A percentile compares a stretch with the other conserved stretches of the same genome.
These are phyloP conservation scores for Epizoanthus scotinus DNA, from an alignment of 92 coral and sea anemone species.

Conservation along the genomic window DNA sequence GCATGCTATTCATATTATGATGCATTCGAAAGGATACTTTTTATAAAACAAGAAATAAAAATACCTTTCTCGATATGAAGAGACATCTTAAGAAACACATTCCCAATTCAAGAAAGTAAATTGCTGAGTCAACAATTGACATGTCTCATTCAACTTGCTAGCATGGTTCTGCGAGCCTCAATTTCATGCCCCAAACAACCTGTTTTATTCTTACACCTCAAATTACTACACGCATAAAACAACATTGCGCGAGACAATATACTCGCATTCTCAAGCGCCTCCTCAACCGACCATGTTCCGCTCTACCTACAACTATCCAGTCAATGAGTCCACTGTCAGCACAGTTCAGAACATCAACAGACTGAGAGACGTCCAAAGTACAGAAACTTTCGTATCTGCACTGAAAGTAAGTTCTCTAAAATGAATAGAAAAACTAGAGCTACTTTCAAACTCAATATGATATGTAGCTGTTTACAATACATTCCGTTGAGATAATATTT, in stretches of 20 bases:
- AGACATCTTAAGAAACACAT: too few relatives aligned
- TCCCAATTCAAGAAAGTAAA: too few relatives aligned
- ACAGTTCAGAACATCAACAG: neutral
- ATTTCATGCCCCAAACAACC: slow-evolving; percentile 20
- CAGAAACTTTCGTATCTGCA: slow-evolving; percentile 29
- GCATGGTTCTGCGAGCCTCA: slow-evolving; percentile 10
- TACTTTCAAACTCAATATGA: neutral
- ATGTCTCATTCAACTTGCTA: neutral
- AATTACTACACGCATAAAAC: neutral
- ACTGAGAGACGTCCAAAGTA: neutral
- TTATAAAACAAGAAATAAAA: too few relatives aligned
- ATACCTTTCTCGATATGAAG: too few relatives aligned
- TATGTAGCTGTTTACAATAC: neutral
- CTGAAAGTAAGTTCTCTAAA: neutral
- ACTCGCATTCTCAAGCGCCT: neutral
- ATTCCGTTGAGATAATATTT: neutral
- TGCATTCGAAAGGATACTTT: too few relatives aligned
- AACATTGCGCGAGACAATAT: neutral
- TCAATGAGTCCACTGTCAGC: slow-evolving; percentile 10
- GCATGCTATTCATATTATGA: too few relatives aligned
- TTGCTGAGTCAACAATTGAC: too few relatives aligned
- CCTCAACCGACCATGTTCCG: slow-evolving; percentile 16
- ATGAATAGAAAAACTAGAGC: too few relatives aligned
- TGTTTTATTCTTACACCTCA: slow-evolving; percentile 7
- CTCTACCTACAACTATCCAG: slow-evolving; percentile 18